Evolutionary conservation across 2,888 invertebrate species (phyloP), one percentile per base, ranked within the genome.

Genomic region (Brachynemurus nebulosus): DNA sequence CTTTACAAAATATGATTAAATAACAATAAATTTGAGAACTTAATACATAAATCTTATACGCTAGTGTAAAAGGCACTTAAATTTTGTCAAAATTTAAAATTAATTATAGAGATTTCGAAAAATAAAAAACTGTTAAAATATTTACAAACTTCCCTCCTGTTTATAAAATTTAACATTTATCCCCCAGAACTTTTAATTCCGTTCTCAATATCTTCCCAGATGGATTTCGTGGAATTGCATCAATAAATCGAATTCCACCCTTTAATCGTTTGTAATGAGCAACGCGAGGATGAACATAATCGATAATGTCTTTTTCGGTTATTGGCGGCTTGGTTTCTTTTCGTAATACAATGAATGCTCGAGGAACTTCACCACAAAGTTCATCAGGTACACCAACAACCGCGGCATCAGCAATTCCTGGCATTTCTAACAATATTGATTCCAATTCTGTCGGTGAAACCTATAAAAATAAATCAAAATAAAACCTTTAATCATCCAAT

Each of bases 371-470:
- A 1, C 85, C 86, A 1, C 78, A 76, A 17, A 74, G 57, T 0
- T 73, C 66, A 55, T 85, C 77, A 0, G 80, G 77, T 16, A 83
- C 67, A 1, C 86, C 86, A 8, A 88, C 78, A 0, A 88, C 86
- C 0, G 85, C 86, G 1, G 77, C 84, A 57, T 88, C 88, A 0
- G 72, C 72, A 9, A 89, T 76, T 46, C 74, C 77, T 1, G 78
- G 74, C 49, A 77, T 71, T 57, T 81, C 77, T 59, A 83, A 69
- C 34, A 89, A 71, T 5, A 88, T 59, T 51, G 77, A 80, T 63
- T 90, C 89, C 46, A 89, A 62, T 65, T 90, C 89, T 2, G 88
- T 85, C 17, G 89, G 89, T 1, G 89, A 82, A 20, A 89, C 88
- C 84, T 86, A 57, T 36, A 66, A 50, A 47, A n/a, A 53, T 54